Percentiles rank a stretch among this genome's conserved stretches.
Evolutionary conservation across 2,113 vertebrate genomes (phyloP).

Genomic region (Thamnophis sirtalis): DNA sequence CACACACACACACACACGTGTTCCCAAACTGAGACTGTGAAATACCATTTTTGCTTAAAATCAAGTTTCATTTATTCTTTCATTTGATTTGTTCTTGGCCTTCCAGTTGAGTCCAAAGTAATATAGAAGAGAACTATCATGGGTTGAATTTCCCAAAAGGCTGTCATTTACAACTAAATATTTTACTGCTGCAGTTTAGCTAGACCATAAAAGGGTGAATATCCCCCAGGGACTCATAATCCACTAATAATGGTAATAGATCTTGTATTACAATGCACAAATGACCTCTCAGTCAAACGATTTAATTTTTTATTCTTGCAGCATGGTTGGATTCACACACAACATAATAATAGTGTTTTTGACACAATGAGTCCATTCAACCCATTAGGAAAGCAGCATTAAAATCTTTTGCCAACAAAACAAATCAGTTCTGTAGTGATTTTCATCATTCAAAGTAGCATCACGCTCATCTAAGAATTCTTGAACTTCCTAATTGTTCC

Average conservation of each 20-base stretch:
- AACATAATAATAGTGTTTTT: constrained; percentile 52
- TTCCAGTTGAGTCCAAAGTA: constrained; percentile 3
- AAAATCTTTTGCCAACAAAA: constrained; percentile 50
- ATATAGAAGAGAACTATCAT: constrained; percentile 42
- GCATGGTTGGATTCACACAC: constrained; percentile 57
- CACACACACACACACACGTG: not conserved
- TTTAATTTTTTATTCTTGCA: constrained; percentile 61
- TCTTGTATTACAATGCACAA: constrained; percentile 65
- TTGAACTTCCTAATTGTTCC: constrained; percentile 25
- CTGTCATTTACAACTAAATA: constrained; percentile 60
- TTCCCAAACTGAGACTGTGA: constrained; percentile 12
- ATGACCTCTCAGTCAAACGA: constrained; percentile 60
- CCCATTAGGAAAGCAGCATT: constrained; percentile 49
- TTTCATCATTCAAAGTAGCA: constrained; percentile 46
- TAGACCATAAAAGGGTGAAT: constrained; percentile 57
- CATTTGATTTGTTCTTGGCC: not conserved
- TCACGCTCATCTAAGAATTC: constrained; percentile 28
- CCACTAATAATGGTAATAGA: constrained; percentile 65
- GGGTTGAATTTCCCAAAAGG: constrained; percentile 57
- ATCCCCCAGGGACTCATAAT: constrained; percentile 55
- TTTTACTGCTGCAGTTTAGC: constrained; percentile 61
- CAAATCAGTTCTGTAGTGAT: constrained; percentile 29
- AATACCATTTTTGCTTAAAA: constrained; percentile 34
- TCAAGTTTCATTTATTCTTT: constrained; percentile 17
- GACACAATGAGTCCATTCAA: constrained; percentile 65